These are phyloP conservation scores for Coleophora deauratella DNA, from an alignment of 2,888 invertebrate species.

Conservation along the genomic window DNA sequence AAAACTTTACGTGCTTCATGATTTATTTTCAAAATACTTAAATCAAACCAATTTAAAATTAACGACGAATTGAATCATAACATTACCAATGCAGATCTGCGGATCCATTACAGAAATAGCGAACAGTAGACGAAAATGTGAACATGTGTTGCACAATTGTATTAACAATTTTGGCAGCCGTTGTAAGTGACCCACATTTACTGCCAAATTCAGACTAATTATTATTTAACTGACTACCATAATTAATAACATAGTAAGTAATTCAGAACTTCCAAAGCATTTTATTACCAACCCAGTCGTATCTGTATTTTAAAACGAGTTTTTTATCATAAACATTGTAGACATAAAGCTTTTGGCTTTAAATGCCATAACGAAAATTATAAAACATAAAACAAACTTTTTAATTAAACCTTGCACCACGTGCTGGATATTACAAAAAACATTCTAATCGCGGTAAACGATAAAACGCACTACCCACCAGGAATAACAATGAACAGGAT, in stretches of 20 bases:
- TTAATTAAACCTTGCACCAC: conserved; percentile 26
- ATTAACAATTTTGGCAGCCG: neutral
- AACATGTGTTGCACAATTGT: neutral
- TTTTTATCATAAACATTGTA: no score
- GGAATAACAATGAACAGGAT: conserved; percentile 36
- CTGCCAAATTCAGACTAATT: neutral
- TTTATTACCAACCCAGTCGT: no score
- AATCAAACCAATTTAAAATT: no score
- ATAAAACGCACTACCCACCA: conserved; percentile 41
- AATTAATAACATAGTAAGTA: neutral
- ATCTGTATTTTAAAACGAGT: no score
- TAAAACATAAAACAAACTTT: conserved; percentile 11
- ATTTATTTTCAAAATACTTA: no score
- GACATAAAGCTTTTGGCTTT: no score
- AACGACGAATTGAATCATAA: no score
- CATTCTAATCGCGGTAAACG: conserved; percentile 30
- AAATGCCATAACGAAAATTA: no score
- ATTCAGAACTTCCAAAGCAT: no score
- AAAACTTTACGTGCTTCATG: no score
- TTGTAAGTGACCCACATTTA: neutral
- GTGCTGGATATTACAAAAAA: conserved; percentile 31
- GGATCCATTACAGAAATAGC: no score
- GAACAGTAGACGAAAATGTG: neutral
- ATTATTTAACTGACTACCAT: neutral
- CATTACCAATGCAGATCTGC: no score